Evolutionary conservation across 2,113 vertebrate genomes (phyloP).

Genomic region (sheep (Ovis aries)): ARS-UI_Ramb_v3.0 NC_056060.1:16830501-16831000

Average conservation of each 20-base stretch:
- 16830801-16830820: not conserved
- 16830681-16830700: not conserved
- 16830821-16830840: not conserved
- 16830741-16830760: not conserved
- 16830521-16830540: too few relatives aligned
- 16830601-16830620: not conserved
- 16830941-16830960: not conserved
- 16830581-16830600: too few relatives aligned
- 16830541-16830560: too few relatives aligned
- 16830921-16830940: not conserved
- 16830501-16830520: too few relatives aligned
- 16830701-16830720: not conserved
- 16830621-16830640: not conserved
- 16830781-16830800: not conserved
- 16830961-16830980: not conserved
- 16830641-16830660: not conserved
- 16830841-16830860: not conserved
- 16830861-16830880: fast-evolving
- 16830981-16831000: not conserved
- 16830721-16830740: not conserved
- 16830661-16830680: fast-evolving
- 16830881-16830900: not conserved
- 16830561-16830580: too few relatives aligned
- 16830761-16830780: not conserved
- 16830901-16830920: not conserved